phyloP scores from a whole-genome alignment of 2,888 invertebrate genomes.

The Agapostemon virescens region DNA sequence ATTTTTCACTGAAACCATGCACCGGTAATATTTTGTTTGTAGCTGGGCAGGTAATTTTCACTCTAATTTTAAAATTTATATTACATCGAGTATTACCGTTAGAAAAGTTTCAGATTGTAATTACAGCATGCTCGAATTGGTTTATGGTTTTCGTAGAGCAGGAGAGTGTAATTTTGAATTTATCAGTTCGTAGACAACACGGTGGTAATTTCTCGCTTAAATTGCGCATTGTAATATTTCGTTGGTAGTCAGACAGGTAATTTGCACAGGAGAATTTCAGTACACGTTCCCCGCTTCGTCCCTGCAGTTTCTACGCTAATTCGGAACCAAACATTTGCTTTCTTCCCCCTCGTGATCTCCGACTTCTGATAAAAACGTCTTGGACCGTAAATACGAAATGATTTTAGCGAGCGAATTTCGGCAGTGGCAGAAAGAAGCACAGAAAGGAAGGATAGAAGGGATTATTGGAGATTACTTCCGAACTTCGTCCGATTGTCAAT shows the following conservation, averaged over 20 bases:
- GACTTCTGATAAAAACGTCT: conserved; percentile 44
- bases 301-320: neutral
- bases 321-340: conserved; percentile 2
- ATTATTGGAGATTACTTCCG: conserved; percentile 72
- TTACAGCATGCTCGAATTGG: neutral
- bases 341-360: neutral
- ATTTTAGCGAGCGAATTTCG: conserved; percentile 45
- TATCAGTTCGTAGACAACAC: neutral
- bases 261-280: neutral
- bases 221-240: neutral
- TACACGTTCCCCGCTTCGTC: neutral
- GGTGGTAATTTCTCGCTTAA: neutral
- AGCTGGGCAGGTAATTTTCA: too few relatives aligned
- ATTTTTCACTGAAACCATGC: too few relatives aligned
- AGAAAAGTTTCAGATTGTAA: neutral
- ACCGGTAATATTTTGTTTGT: too few relatives aligned
- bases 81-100: too few relatives aligned
- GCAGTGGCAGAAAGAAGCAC: conserved; percentile 14
- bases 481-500: conserved; percentile 71
- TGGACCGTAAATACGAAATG: conserved; percentile 57
- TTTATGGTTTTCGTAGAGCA: neutral
- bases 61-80: too few relatives aligned
- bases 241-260: neutral
- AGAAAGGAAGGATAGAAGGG: conserved; percentile 49
- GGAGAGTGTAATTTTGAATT: neutral